Evolutionary conservation across 2,888 invertebrate genomes (phyloP).

Genomic region (Temnothorax unifasciatus): DNA sequence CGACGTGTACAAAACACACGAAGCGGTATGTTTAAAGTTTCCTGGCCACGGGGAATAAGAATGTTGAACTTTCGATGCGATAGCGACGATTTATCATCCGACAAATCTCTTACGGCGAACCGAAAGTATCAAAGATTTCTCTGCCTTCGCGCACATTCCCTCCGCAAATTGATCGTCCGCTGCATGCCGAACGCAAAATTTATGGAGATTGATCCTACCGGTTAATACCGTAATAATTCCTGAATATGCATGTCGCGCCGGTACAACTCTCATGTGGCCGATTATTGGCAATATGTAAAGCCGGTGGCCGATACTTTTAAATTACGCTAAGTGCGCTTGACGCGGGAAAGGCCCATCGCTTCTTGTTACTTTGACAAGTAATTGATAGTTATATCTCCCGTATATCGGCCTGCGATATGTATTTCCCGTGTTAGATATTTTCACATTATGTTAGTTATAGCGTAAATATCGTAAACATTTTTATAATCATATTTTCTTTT

Average conservation of each 20-base stretch:
- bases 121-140: neutral
- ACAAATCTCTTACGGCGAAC: constrained; percentile 4
- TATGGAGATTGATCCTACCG: constrained; percentile 63
- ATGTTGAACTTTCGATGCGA: constrained; percentile 37
- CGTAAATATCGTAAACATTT: neutral
- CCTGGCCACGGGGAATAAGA: constrained; percentile 16
- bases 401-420: neutral
- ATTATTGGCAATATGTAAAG: constrained; percentile 41
- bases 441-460: neutral
- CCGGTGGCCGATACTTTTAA: constrained; percentile 7
- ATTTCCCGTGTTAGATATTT: neutral
- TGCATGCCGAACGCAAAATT: constrained; percentile 47
- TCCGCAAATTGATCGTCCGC: constrained; percentile 33
- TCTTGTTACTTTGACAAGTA: constrained; percentile 3
- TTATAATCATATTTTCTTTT: neutral
- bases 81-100: constrained; percentile 28
- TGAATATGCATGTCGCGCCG: constrained; percentile 46
- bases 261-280: constrained; percentile 45
- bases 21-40: constrained; percentile 1
- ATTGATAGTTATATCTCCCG: neutral
- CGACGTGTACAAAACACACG: constrained; percentile 53
- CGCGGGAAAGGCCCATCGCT: neutral
- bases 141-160: neutral
- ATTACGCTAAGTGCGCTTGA: constrained; percentile 14
- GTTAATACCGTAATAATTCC: constrained; percentile 58